phyloP scores from a whole-genome alignment of 2,888 invertebrate species.

The Dicranocentrus wangi region DNA sequence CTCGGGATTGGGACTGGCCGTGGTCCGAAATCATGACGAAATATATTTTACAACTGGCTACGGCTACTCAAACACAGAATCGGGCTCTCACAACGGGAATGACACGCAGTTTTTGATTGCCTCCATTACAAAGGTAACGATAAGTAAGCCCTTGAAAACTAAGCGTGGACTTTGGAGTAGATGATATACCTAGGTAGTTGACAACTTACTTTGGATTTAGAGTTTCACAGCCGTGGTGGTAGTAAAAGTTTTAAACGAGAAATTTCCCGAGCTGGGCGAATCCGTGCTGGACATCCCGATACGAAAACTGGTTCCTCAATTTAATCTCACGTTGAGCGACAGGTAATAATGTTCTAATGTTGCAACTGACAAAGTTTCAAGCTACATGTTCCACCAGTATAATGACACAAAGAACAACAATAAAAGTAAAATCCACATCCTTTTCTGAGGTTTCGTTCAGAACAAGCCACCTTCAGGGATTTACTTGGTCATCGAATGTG shows the following conservation, averaged over 20 bases:
- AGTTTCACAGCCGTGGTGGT: slow-evolving; percentile 46
- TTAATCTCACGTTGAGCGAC: slow-evolving; percentile 53
- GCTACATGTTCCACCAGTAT: too few species aligned
- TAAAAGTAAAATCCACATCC: too few species aligned
- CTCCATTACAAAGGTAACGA: slow-evolving; percentile 66
- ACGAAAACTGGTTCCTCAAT: slow-evolving; percentile 31
- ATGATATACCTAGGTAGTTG: too few species aligned
- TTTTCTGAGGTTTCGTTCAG: slow-evolving; percentile 45
- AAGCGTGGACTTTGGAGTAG: not conserved
- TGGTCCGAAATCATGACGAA: slow-evolving; percentile 42
- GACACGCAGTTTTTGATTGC: slow-evolving; percentile 57
- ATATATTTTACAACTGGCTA: slow-evolving; percentile 51
- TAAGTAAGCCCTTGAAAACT: not conserved
- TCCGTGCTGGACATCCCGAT: slow-evolving; percentile 62
- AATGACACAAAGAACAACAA: too few species aligned
- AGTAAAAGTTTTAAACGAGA: slow-evolving; percentile 52
- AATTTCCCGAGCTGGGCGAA: slow-evolving; percentile 59
- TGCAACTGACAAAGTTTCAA: too few species aligned
- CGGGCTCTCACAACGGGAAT: slow-evolving; percentile 34
- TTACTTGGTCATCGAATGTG: slow-evolving; percentile 65
- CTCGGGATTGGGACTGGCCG: slow-evolving; percentile 42
- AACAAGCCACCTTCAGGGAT: slow-evolving; percentile 64
- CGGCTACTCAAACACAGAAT: slow-evolving; percentile 48
- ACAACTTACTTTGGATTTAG: slow-evolving; percentile 3
- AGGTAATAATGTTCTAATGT: too few species aligned